phyloP scores from a whole-genome alignment of 2,797 vertebrate species.

The Lemur catta region DNA sequence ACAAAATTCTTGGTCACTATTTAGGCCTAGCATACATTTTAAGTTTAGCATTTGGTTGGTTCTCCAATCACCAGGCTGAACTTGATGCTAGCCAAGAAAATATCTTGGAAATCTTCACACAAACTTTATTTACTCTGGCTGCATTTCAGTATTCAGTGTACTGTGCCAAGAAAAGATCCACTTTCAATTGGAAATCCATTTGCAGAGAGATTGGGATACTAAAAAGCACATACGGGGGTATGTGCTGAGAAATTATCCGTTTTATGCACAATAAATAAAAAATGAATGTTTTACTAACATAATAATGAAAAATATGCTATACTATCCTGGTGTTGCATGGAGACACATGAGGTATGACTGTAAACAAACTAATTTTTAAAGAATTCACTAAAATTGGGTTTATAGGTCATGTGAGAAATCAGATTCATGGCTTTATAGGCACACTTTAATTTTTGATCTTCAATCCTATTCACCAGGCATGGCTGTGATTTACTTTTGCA shows the following conservation, averaged over 20 bases:
- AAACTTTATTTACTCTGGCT: slow-evolving; percentile 83
- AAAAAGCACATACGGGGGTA: slow-evolving; percentile 39
- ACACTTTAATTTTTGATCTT: slow-evolving; percentile 9
- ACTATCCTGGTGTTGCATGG: slow-evolving; percentile 36
- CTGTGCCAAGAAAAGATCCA: slow-evolving; percentile 79
- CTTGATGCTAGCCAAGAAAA: slow-evolving; percentile 42
- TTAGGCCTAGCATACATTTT: neutral
- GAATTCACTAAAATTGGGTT: neutral
- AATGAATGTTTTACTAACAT: slow-evolving; percentile 69
- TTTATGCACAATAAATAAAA: slow-evolving; percentile 71
- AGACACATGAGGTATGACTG: neutral
- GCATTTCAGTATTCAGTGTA: slow-evolving; percentile 79
- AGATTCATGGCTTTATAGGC: neutral
- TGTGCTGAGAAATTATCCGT: slow-evolving; percentile 58
- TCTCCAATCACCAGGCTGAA: slow-evolving; percentile 29
- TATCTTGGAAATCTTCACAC: slow-evolving; percentile 60
- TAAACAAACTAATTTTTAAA: slow-evolving; percentile 40
- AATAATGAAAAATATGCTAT: slow-evolving; percentile 74
- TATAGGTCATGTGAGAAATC: neutral
- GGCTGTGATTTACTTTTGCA: neutral
- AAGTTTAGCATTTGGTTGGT: neutral
- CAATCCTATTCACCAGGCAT: neutral
- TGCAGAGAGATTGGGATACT: slow-evolving; percentile 68
- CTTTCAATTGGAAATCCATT: slow-evolving; percentile 79
- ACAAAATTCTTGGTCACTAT: slow-evolving; percentile 10